Evolutionary conservation across 2,797 vertebrate species (phyloP), one percentile per base, ranked within the genome.

Genomic region (Ciconia nigra): DNA sequence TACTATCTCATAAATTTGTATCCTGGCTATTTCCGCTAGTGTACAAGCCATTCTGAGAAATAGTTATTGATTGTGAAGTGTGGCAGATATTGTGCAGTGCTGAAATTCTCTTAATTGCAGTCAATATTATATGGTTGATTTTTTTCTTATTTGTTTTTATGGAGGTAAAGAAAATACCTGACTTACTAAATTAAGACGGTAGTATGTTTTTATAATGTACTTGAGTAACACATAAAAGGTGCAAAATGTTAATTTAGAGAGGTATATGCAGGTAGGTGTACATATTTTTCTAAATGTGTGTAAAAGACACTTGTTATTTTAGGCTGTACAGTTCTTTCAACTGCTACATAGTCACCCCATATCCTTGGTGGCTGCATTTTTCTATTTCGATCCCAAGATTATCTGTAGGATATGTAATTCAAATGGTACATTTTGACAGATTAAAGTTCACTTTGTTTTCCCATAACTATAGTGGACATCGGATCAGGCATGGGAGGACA

Each of bases 101-200:
- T 87, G 67, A 47, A 80, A 78, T 94, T 93, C 67, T 87, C 86
- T 87, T 94, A 94, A 93, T 84, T 92, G 67, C 37, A 77, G 65
- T 47, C 83, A 72, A 31, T 81, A 51, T 71, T 87, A 29, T 46
- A 21, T 55, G 35, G 44, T 35, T 90, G 67, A 16, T 86, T 69
- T 77, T 85, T 92, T 82, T 39, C 51, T 77, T 77, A 24, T 13
- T 49, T 93, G 16, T 77, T 91, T 69, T 52, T 81, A 65, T 39
- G 65, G n/a, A 66, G 28, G n/a, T 81, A 61, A 85, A 87, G 79
- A 88, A 94, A 92, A 87, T 52, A 83, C 10, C 17, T 31, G n/a
- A 42, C 39, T 47, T 70, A 19, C 4, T 49, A 41, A 59, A 72
- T 78, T 52, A 65, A 51, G 39, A 44, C 42, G 28, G 16, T 62